Conservation (phyloP, 2,113 vertebrate genomes). For the Psettodes erumei region DNA sequence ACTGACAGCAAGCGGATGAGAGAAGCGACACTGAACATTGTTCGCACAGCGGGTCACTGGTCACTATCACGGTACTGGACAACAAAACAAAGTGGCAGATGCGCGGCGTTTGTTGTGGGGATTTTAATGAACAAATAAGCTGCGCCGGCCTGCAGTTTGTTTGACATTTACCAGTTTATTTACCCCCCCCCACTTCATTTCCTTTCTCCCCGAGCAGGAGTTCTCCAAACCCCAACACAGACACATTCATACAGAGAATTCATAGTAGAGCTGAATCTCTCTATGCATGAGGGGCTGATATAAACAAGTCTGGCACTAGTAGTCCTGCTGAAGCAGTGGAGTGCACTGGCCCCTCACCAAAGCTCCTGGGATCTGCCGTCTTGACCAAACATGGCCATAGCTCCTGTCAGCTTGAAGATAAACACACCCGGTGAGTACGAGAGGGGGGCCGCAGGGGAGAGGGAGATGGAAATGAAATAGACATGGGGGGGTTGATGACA, state of each 20-base stretch:
- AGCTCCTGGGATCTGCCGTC: constrained; percentile 70
- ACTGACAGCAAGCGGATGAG: background rate
- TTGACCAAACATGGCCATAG: constrained; percentile 85
- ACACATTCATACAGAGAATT: background rate
- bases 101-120: constrained; percentile 9
- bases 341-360: constrained; percentile 68
- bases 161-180: constrained; percentile 18
- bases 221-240: background rate
- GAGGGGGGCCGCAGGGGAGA: constrained; percentile 46
- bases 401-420: constrained; percentile 79
- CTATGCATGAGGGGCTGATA: constrained; percentile 17
- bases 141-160: background rate
- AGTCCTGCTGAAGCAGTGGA: constrained; percentile 54
- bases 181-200: background rate
- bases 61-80: background rate
- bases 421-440: constrained; percentile 68
- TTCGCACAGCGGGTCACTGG: background rate
- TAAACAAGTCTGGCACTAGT: constrained; percentile 54
- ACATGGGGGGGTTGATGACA: constrained; percentile 36
- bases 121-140: constrained; percentile 21
- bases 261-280: constrained; percentile 22
- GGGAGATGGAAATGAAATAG: constrained; percentile 45
- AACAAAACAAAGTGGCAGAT: background rate
- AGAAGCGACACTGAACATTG: constrained; percentile 2
- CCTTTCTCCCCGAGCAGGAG: background rate